Base-by-base conservation (phyloP, 2,797 vertebrate genomes). In the Microcaecilia unicolor region DNA sequence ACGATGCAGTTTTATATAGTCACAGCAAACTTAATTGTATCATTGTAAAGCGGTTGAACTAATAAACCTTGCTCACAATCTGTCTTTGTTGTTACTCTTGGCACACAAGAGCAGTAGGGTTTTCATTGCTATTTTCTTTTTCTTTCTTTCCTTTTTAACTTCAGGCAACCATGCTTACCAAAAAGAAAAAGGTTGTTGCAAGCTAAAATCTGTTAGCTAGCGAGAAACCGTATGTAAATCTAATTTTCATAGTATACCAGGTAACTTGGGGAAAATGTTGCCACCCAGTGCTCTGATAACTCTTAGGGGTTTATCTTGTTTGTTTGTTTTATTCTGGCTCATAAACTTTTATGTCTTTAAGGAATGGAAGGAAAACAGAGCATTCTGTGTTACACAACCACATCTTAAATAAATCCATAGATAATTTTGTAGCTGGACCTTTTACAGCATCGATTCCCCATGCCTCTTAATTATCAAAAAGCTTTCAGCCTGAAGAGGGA, bases 391-490 rank as follows among this genome's bases (percentile, higher is more conserved):
- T 75, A 58, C 32, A 21, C 48, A 59, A 31, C 55, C 44, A 17
- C 48, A 63, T 64, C 37, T 60, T 44, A 67, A 79, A 72, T 78
- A 80, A 78, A 61, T 73, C 52, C 70, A 6, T 19, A 48, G 50
- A 25, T 51, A 10, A 26, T 50, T 41, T 45, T 29, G 44, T 50
- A 52, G 33, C 57, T 64, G 34, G 55, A 42, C 68, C 58, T 70
- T 75, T 76, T 39, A 43, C 22, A 38, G 72, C 51, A 57, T 50
- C 55, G 59, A 74, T 73, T 70, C 58, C n/a, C 48, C 6, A 4
- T 60, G 62, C 44, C 53, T 74, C 44, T 69, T 74, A 68, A 80
- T 74, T 63, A 64, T 43, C 35, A 70, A 56, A 69, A 47, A 58
- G 58, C 48, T 70, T 65, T 50, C 53, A 49, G 56, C 31, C 18